Conservation (phyloP, 2,113 vertebrate genomes). For the Alethe castanea region DNA sequence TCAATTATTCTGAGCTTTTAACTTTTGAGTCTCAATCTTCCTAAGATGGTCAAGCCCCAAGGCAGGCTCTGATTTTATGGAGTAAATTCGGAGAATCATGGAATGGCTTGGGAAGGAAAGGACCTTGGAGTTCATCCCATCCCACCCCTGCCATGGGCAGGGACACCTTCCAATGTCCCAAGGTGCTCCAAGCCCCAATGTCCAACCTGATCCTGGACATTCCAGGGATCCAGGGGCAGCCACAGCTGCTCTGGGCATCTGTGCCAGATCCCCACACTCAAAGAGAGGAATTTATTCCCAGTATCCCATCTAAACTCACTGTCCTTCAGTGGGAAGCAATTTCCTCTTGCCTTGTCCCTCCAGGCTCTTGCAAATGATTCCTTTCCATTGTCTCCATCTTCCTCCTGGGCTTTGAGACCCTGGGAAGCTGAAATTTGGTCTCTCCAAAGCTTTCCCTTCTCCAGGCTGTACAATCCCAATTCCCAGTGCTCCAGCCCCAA, state of each 20-base stretch:
- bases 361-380: neutral
- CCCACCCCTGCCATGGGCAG: neutral
- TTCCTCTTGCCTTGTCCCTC: too few relatives aligned
- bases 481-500: neutral
- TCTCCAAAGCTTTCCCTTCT: too few relatives aligned
- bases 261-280: neutral
- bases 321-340: neutral
- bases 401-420: too few relatives aligned
- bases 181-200: accelerated
- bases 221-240: neutral
- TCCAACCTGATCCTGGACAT: neutral
- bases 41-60: neutral
- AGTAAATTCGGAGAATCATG: neutral
- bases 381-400: neutral
- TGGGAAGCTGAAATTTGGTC: neutral
- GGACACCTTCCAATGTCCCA: neutral
- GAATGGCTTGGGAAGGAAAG: neutral
- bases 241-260: neutral
- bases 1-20: neutral
- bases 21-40: neutral
- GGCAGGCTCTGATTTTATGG: neutral
- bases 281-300: neutral
- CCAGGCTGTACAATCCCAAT: too few relatives aligned
- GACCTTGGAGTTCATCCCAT: too few relatives aligned
- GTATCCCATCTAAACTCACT: neutral